phyloP scores from a whole-genome alignment of 2,888 invertebrate species.

The Drosophila monieri region DNA sequence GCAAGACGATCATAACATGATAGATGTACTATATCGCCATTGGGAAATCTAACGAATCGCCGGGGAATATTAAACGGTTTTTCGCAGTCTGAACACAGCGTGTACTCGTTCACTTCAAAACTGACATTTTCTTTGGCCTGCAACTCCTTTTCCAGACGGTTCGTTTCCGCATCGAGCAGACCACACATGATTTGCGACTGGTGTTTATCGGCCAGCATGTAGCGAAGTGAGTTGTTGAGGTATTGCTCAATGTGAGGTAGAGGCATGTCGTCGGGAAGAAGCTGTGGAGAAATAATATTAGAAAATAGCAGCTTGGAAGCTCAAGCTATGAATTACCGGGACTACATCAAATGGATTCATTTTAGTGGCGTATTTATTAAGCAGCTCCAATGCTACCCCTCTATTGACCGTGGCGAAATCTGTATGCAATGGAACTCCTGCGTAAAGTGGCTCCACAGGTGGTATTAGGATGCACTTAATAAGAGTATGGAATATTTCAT shows the following conservation, averaged over 20 bases:
- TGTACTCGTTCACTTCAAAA: constrained; percentile 93
- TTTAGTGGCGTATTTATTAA: constrained; percentile 93
- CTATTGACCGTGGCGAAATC: constrained; percentile 89
- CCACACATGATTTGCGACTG: constrained; percentile 92
- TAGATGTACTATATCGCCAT: constrained; percentile 96
- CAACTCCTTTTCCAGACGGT: constrained; percentile 91
- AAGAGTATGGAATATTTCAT: constrained; percentile 78
- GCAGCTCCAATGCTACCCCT: constrained; percentile 90
- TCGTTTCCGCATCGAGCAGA: constrained; percentile 92
- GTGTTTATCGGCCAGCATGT: constrained; percentile 89
- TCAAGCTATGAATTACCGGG: constrained; percentile 63
- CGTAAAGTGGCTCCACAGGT: constrained; percentile 81
- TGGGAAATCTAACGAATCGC: constrained; percentile 96
- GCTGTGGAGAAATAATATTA: constrained; percentile 81
- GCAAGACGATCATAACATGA: constrained; percentile 88
- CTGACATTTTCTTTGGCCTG: constrained; percentile 91
- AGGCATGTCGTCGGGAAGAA: constrained; percentile 92
- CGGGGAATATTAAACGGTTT: constrained; percentile 97
- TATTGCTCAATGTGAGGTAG: constrained; percentile 91
- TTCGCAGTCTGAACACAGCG: constrained; percentile 95
- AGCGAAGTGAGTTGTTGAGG: constrained; percentile 90
- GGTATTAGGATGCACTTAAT: constrained; percentile 85
- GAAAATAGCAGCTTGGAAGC: not conserved
- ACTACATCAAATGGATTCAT: constrained; percentile 92
- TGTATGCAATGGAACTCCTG: constrained; percentile 84